Evolutionary conservation across 92 coral and sea anemone genomes (phyloP).

Genomic region (Virgularia gustaviana): DNA sequence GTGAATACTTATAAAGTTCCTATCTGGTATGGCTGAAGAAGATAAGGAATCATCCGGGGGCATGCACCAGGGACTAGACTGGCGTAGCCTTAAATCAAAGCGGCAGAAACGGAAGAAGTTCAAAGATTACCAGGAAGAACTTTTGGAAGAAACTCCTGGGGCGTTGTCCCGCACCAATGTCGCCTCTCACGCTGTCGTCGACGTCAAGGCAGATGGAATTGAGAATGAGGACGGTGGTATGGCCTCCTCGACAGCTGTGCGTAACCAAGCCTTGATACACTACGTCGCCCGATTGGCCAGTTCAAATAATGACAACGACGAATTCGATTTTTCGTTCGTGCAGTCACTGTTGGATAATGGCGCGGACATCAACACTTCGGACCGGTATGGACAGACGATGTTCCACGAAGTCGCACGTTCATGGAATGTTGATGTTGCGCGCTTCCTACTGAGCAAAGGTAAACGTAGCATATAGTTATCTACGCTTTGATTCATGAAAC

Average conservation of each 20-base stretch:
- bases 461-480: neutral
- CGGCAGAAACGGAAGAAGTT: constrained; percentile 33
- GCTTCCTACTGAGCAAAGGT: constrained; percentile 27
- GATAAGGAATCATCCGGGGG: too few species aligned
- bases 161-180: constrained; percentile 25
- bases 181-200: constrained; percentile 35
- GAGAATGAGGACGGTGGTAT: constrained; percentile 23
- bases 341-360: constrained; percentile 33
- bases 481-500: too few species aligned
- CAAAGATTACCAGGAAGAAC: constrained; percentile 35
- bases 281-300: constrained; percentile 40
- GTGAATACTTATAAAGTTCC: too few species aligned
- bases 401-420: constrained; percentile 38
- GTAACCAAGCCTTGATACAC: constrained; percentile 37
- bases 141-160: constrained; percentile 30
- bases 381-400: constrained; percentile 35
- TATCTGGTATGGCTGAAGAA: too few species aligned
- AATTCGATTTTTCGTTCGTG: constrained; percentile 34
- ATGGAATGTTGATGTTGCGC: constrained; percentile 37
- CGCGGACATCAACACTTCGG: constrained; percentile 32
- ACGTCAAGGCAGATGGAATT: constrained; percentile 13
- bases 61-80: too few species aligned
- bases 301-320: constrained; percentile 30
- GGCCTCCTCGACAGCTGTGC: constrained; percentile 23
- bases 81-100: constrained; percentile 21